phyloP scores from a whole-genome alignment of 2,888 invertebrate species.

The Achlya flavicornis region DNA sequence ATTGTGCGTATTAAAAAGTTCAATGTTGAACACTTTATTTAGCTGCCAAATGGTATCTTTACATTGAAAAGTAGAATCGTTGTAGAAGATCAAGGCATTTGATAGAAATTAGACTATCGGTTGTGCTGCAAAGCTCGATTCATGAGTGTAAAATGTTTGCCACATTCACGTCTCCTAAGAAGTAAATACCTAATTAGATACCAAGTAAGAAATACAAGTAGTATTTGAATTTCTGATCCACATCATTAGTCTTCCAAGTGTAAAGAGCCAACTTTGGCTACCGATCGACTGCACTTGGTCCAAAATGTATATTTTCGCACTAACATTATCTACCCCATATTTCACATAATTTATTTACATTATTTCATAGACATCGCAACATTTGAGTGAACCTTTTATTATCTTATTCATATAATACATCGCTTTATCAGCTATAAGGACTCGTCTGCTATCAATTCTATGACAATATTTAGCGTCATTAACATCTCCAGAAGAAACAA shows the following conservation, averaged over 20 bases:
- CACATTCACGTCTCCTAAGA: neutral
- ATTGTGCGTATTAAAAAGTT: slow-evolving; percentile 54
- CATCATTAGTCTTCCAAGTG: slow-evolving; percentile 16
- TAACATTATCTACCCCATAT: slow-evolving; percentile 41
- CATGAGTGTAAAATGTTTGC: neutral
- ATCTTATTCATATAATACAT: slow-evolving; percentile 17
- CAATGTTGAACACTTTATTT: slow-evolving; percentile 24
- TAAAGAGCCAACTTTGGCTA: slow-evolving; percentile 26
- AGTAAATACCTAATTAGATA: neutral
- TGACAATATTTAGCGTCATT: neutral
- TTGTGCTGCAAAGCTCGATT: neutral
- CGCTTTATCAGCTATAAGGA: slow-evolving; percentile 22
- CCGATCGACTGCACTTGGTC: slow-evolving; percentile 79
- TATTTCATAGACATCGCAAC: slow-evolving; percentile 19
- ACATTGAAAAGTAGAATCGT: neutral
- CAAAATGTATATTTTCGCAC: slow-evolving; percentile 59
- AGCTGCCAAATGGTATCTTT: slow-evolving; percentile 14
- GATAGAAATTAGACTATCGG: neutral
- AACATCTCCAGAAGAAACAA: slow-evolving; percentile 1
- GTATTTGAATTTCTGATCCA: slow-evolving; percentile 6
- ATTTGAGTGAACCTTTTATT: slow-evolving; percentile 17
- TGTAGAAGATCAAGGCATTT: slow-evolving; percentile 17
- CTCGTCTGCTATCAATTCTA: slow-evolving; percentile 6
- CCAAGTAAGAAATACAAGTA: neutral
- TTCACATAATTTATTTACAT: slow-evolving; percentile 45